phyloP scores from a whole-genome alignment of 2,888 invertebrate genomes.

The Campoplex nolae region DNA sequence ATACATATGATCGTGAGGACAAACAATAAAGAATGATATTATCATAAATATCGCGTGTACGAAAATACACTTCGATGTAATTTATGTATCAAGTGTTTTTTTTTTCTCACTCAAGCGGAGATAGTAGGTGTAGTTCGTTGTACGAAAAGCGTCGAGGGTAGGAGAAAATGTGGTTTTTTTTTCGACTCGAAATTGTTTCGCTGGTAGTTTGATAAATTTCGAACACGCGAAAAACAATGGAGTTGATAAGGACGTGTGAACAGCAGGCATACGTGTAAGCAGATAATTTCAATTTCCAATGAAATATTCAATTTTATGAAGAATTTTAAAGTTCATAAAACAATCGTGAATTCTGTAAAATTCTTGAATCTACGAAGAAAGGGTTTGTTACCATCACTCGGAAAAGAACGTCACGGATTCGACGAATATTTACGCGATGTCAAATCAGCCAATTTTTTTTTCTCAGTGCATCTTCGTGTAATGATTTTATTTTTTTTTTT shows the following conservation, averaged over 20 bases:
- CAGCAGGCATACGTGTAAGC: not conserved
- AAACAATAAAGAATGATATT: conserved; percentile 55
- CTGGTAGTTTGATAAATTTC: not conserved
- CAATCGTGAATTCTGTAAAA: too few relatives aligned
- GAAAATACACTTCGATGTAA: conserved; percentile 15
- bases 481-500: too few relatives aligned
- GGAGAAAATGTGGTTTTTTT: not conserved
- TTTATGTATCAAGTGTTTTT: conserved; percentile 53
- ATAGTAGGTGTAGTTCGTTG: not conserved
- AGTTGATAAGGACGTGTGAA: not conserved
- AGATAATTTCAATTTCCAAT: not conserved
- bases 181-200: not conserved
- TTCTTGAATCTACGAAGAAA: too few relatives aligned
- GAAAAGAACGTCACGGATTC: too few relatives aligned
- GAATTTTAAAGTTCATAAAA: not conserved
- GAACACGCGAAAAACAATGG: not conserved
- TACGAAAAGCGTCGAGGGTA: not conserved
- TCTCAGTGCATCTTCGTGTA: too few relatives aligned
- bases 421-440: too few relatives aligned
- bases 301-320: not conserved
- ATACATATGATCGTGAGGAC: conserved; percentile 16
- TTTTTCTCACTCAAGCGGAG: not conserved
- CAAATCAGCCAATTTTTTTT: too few relatives aligned
- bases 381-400: too few relatives aligned
- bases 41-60: conserved; percentile 32